Evolutionary conservation across 2,888 invertebrate species (phyloP).

Genomic region (Leptarthrus brevirostris): DNA sequence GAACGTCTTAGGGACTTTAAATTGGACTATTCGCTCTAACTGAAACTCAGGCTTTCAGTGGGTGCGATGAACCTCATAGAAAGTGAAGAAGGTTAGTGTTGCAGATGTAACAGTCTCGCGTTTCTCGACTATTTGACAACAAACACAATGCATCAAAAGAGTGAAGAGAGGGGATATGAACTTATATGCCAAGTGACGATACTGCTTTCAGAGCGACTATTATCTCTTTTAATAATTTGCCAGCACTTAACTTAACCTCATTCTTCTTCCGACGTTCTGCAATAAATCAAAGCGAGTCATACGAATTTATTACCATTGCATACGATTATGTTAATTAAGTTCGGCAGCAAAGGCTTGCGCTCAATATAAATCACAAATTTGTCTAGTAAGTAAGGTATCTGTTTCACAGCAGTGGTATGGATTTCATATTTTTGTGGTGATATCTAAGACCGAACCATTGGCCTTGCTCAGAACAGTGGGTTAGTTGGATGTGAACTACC

Average conservation of each 20-base stretch:
- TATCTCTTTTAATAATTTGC: not conserved
- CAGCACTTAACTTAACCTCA: slow-evolving; percentile 17
- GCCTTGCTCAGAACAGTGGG: slow-evolving; percentile 25
- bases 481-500: not conserved
- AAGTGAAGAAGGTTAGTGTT: slow-evolving; percentile 29
- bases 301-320: slow-evolving; percentile 47
- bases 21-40: slow-evolving; percentile 32
- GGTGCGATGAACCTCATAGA: slow-evolving; percentile 31
- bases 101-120: not conserved
- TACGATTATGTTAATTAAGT: slow-evolving; percentile 46
- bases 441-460: slow-evolving; percentile 5
- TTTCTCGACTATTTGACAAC: slow-evolving; percentile 4
- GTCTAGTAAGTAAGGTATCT: slow-evolving; percentile 25
- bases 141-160: too few species aligned
- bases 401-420: not conserved
- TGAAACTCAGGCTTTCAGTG: slow-evolving; percentile 19
- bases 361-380: slow-evolving; percentile 47
- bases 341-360: slow-evolving; percentile 38
- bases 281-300: slow-evolving; percentile 44
- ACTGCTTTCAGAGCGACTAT: slow-evolving; percentile 12
- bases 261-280: slow-evolving; percentile 40
- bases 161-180: not conserved
- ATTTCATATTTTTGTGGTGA: slow-evolving; percentile 29
- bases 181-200: not conserved
- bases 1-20: slow-evolving; percentile 19